Percentiles rank a stretch among this genome's conserved stretches.
Conservation (phyloP, 2,797 vertebrate species). For the Salarias fasciatus region DNA sequence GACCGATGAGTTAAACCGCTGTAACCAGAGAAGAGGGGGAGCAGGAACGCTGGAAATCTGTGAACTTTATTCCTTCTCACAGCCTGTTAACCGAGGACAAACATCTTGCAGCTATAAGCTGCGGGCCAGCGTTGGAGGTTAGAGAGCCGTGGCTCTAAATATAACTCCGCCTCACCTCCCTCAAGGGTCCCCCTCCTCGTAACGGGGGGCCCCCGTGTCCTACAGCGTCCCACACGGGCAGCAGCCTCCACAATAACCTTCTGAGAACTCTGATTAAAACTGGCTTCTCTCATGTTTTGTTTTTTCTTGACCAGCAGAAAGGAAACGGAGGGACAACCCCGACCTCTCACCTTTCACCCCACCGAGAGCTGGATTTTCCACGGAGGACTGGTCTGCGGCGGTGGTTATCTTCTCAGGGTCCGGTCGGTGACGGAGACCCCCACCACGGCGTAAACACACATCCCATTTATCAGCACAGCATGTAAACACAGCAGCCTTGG, state of each 20-base stretch:
- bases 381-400: slow-evolving; percentile 32
- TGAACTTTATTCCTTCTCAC: slow-evolving; percentile 35
- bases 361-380: slow-evolving; percentile 68
- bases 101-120: slow-evolving; percentile 42
- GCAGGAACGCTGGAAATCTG: slow-evolving; percentile 31
- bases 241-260: slow-evolving; percentile 31
- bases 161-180: slow-evolving; percentile 51
- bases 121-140: slow-evolving; percentile 4
- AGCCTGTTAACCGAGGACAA: slow-evolving; percentile 13
- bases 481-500: slow-evolving; percentile 61
- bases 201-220: slow-evolving; percentile 11
- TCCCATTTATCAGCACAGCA: slow-evolving; percentile 64
- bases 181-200: slow-evolving; percentile 41
- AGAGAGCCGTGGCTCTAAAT: slow-evolving; percentile 22
- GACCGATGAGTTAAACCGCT: slow-evolving; percentile 24
- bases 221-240: slow-evolving; percentile 35
- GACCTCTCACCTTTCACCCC: slow-evolving; percentile 62
- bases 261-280: slow-evolving; percentile 47
- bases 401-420: slow-evolving; percentile 75
- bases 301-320: slow-evolving; percentile 42
- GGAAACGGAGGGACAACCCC: slow-evolving; percentile 52
- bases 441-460: slow-evolving; percentile 66
- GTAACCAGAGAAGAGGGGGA: slow-evolving; percentile 18
- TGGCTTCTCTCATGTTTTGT: slow-evolving; percentile 33
- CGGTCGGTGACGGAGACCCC: slow-evolving; percentile 28